Evolutionary conservation across 1,140 invertebrate genomes (phyloP), one percentile per base, ranked within the genome.

Genomic region (Lamellibrachia luymesi): DNA sequence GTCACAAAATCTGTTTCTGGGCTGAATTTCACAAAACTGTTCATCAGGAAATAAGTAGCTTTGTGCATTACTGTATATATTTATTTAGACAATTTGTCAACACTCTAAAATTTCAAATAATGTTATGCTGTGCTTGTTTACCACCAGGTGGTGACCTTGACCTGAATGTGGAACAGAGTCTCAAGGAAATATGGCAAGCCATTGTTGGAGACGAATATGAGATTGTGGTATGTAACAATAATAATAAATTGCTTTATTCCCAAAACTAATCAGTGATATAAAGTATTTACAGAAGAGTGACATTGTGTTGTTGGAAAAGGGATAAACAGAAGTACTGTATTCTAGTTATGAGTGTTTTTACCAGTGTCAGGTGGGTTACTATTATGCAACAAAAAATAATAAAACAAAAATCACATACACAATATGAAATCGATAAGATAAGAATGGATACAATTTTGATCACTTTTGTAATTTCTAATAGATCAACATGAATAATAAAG

Each of bases 131-230:
- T 80, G 64, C 64, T 80, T 22, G 17, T 56, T 56, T 56, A 17
- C 25, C 64, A 17, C 64, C 25, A 80, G 64, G 64, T 80, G 64
- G 13, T 80, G 64, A 80, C 64, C 64, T 80, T 80, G 64, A 80
- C 17, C 64, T 80, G 25, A 80, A 80, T 80, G 25, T 17, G 6
- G 64, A 80, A 80, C 64, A 80, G 25, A 80, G 64, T 80, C 64
- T 80, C 64, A 80, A 80, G 64, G 22, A 92, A 49, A 98, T 98
- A 96, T 99, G 98, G 98, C 97, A 98, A 93, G 97, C 98, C 94
- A 98, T 98, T 94, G 97, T 98, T 95, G 98, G 98, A 8, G 97
- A 97, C 25, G 98, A 98, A 90, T 98, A 98, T 94, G 98, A 98
- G 95, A 98, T 99, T 95, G 98, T 99, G 94, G 98, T 98, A 96